phyloP scores from a whole-genome alignment of 2,797 vertebrate species.

The Phrynocephalus vlangalii region DNA sequence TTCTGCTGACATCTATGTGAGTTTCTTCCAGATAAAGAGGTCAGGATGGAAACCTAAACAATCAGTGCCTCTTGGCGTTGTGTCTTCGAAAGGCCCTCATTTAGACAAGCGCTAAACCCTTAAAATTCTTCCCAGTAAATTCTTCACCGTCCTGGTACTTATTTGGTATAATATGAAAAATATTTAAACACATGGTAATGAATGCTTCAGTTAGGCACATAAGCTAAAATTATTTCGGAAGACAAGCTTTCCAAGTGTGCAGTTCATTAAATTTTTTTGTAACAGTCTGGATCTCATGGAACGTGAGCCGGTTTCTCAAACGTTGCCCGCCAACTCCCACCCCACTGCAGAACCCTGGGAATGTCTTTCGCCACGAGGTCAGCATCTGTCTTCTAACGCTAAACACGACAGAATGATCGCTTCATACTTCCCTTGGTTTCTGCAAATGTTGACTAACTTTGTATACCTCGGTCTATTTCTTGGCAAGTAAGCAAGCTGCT shows the following conservation, averaged over 20 bases:
- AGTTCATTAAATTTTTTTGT: background rate
- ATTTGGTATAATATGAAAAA: background rate
- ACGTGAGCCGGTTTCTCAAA: background rate
- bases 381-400: background rate
- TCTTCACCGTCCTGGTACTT: background rate
- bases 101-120: background rate
- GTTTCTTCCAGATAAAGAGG: background rate
- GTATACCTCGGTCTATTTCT: slow-evolving; percentile 90
- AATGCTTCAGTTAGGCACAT: background rate
- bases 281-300: background rate
- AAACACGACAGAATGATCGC: background rate
- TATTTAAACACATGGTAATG: background rate
- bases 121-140: background rate
- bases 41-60: background rate
- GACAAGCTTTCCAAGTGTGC: background rate
- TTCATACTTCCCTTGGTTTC: slow-evolving; percentile 2
- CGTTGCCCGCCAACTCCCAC: background rate
- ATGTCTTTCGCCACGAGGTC: background rate
- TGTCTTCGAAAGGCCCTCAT: background rate
- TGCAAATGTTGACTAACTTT: slow-evolving; percentile 22
- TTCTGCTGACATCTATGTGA: background rate
- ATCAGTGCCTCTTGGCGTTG: background rate
- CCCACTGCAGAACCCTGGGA: background rate
- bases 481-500: slow-evolving; percentile 86
- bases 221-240: background rate